Conservation (phyloP, 2,888 invertebrate species). For the Cephus rjabovi region DNA sequence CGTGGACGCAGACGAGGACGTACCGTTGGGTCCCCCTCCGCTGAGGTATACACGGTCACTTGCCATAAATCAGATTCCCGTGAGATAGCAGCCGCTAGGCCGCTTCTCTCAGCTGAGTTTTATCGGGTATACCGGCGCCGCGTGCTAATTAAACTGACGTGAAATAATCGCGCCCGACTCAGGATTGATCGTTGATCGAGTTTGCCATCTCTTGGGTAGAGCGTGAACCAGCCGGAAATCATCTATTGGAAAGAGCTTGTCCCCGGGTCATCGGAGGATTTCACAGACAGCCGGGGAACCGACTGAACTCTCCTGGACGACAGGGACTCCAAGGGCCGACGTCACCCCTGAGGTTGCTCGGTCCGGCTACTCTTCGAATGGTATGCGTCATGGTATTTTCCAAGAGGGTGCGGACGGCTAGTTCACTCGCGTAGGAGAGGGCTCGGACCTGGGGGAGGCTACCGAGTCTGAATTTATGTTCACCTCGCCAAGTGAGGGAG, state of each 20-base stretch:
- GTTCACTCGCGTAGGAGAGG: background rate
- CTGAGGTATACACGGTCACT: constrained; percentile 42
- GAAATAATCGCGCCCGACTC: constrained; percentile 63
- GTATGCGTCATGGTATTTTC: constrained; percentile 9
- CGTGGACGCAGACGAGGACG: background rate
- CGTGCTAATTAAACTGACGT: constrained; percentile 66
- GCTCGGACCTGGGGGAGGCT: constrained; percentile 20
- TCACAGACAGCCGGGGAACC: background rate
- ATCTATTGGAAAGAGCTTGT: background rate
- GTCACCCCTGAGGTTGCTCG: background rate
- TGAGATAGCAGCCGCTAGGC: constrained; percentile 60
- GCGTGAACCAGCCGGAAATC: background rate
- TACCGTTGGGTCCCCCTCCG: constrained; percentile 2
- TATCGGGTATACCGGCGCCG: constrained; percentile 63
- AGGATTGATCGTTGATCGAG: constrained; percentile 65
- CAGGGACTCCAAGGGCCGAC: background rate
- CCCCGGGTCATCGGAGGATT: background rate
- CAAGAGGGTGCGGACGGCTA: constrained; percentile 15
- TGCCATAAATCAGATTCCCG: constrained; percentile 65
- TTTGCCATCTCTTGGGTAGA: constrained; percentile 11
- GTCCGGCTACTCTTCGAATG: background rate
- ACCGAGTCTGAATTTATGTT: constrained; percentile 42
- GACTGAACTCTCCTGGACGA: background rate
- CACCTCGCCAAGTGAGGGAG: constrained; percentile 26
- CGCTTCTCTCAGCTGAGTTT: constrained; percentile 60